Percentiles rank a stretch among this genome's conserved stretches.
phyloP scores from a whole-genome alignment of 1,140 invertebrate species.

The Drosophila mayri region DNA sequence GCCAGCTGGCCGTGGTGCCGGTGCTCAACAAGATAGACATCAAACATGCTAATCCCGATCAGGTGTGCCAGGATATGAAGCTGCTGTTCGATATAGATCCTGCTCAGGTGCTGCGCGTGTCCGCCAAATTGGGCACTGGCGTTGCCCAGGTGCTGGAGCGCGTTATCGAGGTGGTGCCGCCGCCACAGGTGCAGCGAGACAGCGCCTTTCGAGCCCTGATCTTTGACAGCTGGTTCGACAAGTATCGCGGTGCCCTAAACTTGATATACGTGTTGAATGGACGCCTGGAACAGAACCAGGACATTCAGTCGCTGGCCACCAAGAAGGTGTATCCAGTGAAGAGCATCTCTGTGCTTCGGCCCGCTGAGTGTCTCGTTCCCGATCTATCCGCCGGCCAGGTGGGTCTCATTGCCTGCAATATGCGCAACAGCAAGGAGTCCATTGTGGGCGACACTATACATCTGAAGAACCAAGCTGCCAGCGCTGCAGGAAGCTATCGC shows the following conservation, averaged over 20 bases:
- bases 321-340: conserved; percentile 92
- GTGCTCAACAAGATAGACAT: conserved; percentile 99
- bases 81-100: conserved; percentile 94
- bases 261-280: conserved; percentile 93
- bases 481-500: conserved; percentile 88
- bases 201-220: conserved; percentile 92
- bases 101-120: conserved; percentile 90
- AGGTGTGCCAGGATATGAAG: conserved; percentile 91
- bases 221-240: conserved; percentile 98
- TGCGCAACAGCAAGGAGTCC: conserved; percentile 92
- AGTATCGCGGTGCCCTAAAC: conserved; percentile 93
- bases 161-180: conserved; percentile 92
- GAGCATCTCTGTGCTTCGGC: conserved; percentile 92
- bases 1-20: conserved; percentile 94
- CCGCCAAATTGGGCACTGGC: conserved; percentile 95
- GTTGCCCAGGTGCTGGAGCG: conserved; percentile 91
- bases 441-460: conserved; percentile 94
- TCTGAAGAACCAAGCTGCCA: conserved; percentile 84
- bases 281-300: conserved; percentile 87
- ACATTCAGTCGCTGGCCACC: conserved; percentile 87
- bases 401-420: conserved; percentile 92
- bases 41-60: conserved; percentile 94
- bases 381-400: conserved; percentile 88
- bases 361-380: conserved; percentile 89
- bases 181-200: conserved; percentile 88